phyloP scores from a whole-genome alignment of 2,888 invertebrate species.

The Pollenia griseotomentosa region DNA sequence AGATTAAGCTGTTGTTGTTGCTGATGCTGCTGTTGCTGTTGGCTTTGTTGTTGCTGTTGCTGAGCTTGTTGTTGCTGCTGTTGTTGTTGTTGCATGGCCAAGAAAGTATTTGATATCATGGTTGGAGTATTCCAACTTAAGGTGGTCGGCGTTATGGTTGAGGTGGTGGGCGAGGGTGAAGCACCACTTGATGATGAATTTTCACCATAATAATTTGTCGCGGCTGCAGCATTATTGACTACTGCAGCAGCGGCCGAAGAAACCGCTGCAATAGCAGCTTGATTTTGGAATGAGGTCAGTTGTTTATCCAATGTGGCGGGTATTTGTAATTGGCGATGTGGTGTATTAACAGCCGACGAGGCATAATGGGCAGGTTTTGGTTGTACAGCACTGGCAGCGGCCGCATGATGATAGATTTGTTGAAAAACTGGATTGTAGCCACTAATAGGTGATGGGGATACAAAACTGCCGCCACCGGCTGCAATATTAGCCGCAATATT shows the following conservation, averaged over 20 bases:
- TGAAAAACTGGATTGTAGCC: constrained; percentile 92
- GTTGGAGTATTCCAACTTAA: constrained; percentile 89
- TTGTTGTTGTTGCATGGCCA: constrained; percentile 83
- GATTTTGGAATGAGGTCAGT: constrained; percentile 82
- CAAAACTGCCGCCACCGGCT: constrained; percentile 85
- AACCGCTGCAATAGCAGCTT: constrained; percentile 80
- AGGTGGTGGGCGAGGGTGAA: constrained; percentile 83
- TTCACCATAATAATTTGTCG: constrained; percentile 83
- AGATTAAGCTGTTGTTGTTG: constrained; percentile 81
- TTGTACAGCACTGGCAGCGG: constrained; percentile 85
- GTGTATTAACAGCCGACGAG: constrained; percentile 86
- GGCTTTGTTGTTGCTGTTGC: constrained; percentile 84
- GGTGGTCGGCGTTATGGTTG: constrained; percentile 84
- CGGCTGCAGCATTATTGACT: constrained; percentile 81
- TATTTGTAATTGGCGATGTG: constrained; percentile 88
- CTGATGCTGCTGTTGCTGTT: constrained; percentile 79
- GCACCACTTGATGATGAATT: constrained; percentile 83
- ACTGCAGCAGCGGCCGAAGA: constrained; percentile 81
- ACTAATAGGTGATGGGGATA: constrained; percentile 90
- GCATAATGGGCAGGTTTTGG: constrained; percentile 91
- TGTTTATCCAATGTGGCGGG: constrained; percentile 84
- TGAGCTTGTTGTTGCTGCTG: constrained; percentile 82
- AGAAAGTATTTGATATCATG: constrained; percentile 82
- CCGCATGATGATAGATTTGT: constrained; percentile 92
- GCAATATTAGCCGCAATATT: constrained; percentile 86